phyloP scores from a whole-genome alignment of 2,888 invertebrate genomes.

The Pheosia tremula region DNA sequence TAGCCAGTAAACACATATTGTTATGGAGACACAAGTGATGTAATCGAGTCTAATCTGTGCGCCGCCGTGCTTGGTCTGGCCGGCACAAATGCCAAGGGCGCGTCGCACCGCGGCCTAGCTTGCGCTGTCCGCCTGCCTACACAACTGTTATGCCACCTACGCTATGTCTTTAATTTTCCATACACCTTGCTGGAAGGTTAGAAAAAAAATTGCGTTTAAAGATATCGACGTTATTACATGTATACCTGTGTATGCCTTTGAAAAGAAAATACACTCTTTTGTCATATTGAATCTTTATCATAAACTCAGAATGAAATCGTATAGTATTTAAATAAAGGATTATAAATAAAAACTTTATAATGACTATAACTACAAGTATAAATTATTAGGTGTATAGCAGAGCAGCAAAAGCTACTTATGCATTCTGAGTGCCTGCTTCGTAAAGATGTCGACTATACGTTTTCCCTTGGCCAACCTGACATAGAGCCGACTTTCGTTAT shows the following conservation, averaged over 20 bases:
- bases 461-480: neutral
- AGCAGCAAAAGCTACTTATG: neutral
- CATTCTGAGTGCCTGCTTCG: neutral
- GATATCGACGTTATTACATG: too few relatives aligned
- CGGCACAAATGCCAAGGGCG: constrained; percentile 31
- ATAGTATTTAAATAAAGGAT: too few relatives aligned
- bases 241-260: too few relatives aligned
- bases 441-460: neutral
- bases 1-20: neutral
- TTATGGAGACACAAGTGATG: constrained; percentile 8
- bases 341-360: too few relatives aligned
- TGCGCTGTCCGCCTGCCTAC: constrained; percentile 5
- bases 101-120: constrained; percentile 6
- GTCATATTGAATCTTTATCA: too few relatives aligned
- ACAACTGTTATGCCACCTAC: constrained; percentile 8
- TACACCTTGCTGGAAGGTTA: neutral
- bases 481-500: neutral
- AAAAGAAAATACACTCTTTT: too few relatives aligned
- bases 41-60: constrained; percentile 8
- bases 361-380: too few relatives aligned
- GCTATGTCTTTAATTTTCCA: neutral
- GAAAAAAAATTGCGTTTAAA: too few relatives aligned
- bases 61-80: constrained; percentile 4
- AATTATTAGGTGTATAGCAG: too few relatives aligned
- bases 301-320: too few relatives aligned